Conservation (phyloP, 2,888 invertebrate genomes). For the Trichopria drosophilae region DNA sequence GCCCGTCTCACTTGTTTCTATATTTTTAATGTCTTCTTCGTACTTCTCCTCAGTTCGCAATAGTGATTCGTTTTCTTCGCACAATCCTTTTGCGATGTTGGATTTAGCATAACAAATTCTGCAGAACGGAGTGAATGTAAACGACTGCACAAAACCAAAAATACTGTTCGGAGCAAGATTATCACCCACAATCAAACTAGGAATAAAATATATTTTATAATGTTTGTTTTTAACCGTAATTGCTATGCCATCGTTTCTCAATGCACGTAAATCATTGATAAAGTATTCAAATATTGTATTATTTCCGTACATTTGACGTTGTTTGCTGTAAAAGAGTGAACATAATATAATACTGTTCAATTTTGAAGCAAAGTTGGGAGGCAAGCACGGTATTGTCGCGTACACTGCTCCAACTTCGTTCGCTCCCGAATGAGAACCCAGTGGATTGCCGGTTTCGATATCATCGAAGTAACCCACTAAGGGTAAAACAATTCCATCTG, state of each 20-base stretch:
- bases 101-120: conserved; percentile 15
- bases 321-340: conserved; percentile 10
- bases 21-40: conserved; percentile 6
- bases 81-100: no score
- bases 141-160: conserved; percentile 18
- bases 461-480: conserved; percentile 5
- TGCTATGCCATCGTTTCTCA: conserved; percentile 12
- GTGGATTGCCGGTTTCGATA: conserved; percentile 8
- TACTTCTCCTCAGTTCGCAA: conserved; percentile 11
- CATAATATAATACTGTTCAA: conserved; percentile 7
- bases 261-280: conserved; percentile 6
- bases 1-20: conserved; percentile 6
- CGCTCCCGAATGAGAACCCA: conserved; percentile 9
- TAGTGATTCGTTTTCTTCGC: no score
- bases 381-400: no score
- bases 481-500: conserved; percentile 7
- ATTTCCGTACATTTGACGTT: conserved; percentile 10
- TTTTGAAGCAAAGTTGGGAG: no score
- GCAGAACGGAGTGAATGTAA: conserved; percentile 7
- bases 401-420: conserved; percentile 7
- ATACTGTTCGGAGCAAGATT: conserved; percentile 14
- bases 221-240: conserved; percentile 8
- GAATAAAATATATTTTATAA: conserved; percentile 17
- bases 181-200: conserved; percentile 19
- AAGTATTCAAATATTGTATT: conserved; percentile 6